Evolutionary conservation across 2,888 invertebrate genomes (phyloP).

Genomic region (Caenorhabditis panamensis): DNA sequence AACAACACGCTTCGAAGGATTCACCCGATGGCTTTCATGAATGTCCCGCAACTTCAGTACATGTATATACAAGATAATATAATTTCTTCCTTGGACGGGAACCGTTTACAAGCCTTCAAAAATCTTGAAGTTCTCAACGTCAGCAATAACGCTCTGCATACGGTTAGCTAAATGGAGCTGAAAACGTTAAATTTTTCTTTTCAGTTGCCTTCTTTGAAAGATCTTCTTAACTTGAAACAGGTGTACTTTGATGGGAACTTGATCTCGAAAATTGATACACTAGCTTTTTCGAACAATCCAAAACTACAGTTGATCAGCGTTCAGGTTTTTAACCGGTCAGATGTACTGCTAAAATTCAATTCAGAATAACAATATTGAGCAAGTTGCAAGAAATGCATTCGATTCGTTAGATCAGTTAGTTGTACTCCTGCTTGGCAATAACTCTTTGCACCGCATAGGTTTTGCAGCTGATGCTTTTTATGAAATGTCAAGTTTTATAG

Average conservation of each 20-base stretch:
- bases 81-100: constrained; percentile 88
- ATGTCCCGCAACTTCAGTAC: constrained; percentile 86
- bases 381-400: constrained; percentile 80
- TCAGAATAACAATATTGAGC: constrained; percentile 75
- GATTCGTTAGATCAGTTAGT: constrained; percentile 85
- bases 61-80: constrained; percentile 89
- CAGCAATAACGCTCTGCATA: constrained; percentile 88
- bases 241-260: constrained; percentile 84
- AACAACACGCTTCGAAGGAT: constrained; percentile 86
- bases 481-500: constrained; percentile 52
- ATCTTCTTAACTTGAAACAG: constrained; percentile 87
- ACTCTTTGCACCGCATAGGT: constrained; percentile 87
- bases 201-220: constrained; percentile 86
- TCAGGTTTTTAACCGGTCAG: constrained; percentile 78
- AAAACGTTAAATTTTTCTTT: constrained; percentile 5
- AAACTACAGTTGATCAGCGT: constrained; percentile 86
- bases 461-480: not conserved
- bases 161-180: constrained; percentile 82
- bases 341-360: not conserved
- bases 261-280: constrained; percentile 87
- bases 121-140: constrained; percentile 88
- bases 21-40: constrained; percentile 90
- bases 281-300: constrained; percentile 90
- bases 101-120: constrained; percentile 89
- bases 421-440: constrained; percentile 88